Evolutionary conservation across 2,113 vertebrate genomes (phyloP), one percentile per base, ranked within the genome.

Genomic region (Rhynchomys soricoides): DNA sequence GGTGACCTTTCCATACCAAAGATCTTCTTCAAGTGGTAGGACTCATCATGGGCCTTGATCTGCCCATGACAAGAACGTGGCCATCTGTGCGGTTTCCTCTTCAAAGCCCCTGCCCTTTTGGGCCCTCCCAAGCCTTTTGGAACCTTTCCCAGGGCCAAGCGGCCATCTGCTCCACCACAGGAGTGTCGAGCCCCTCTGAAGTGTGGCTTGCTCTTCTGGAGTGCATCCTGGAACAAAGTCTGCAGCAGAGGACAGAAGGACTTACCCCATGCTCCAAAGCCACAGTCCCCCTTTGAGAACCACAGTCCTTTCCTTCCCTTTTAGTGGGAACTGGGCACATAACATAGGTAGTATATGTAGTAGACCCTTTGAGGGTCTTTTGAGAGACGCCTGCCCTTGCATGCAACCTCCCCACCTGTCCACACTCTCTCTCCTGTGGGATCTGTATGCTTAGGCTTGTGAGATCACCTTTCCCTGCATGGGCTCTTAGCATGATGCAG

Each of bases 31-130:
- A 45, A 85, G 52, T 64, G 48, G 29, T 9, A 7, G 43, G 62
- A 29, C 71, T 82, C 66, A 57, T 75, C 0, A 0, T 85, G 50
- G 48, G 29, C 82, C 91, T 97, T 93, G 86, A 89, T 98, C 94
- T 95, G 62, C 75, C 82, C 19, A 1, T n/a, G 12, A 87, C 78
- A 12, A 12, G 92, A 97, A 96, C 82, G 86, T 81, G 21, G 52
- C 93, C 96, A 93, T 96, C 96, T 96, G 91, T 21, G 71, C 52
- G 88, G 73, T 34, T 71, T 94, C 52, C n/a, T 78, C 90, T 91
- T 95, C 94, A 97, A 96, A 96, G 95, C 31, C 29, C 52, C 86
- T 85, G 92, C 86, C 95, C 93, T 95, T 94, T 92, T 59, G 50
- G 75, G 85, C 92, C 74, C 59, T 59, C 92, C n/a, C 7, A n/a